Evolutionary conservation across 1,140 invertebrate species (phyloP).

Genomic region (Drosophila athabasca): DNA sequence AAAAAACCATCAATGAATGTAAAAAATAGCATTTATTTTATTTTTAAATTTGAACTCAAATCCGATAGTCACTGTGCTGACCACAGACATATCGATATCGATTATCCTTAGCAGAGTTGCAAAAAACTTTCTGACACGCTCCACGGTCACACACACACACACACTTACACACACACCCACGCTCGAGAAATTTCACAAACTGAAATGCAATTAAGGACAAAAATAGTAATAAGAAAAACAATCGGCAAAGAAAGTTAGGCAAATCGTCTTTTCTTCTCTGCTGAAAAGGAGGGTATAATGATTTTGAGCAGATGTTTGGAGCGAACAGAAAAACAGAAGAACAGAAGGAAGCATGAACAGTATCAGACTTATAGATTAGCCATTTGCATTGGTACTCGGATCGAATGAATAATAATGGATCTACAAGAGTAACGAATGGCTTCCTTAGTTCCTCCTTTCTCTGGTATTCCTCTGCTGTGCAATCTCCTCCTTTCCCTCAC

Average conservation of each 20-base stretch:
- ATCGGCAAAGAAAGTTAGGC: conserved; percentile 14
- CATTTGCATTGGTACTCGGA: too few species aligned
- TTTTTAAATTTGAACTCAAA: too few species aligned
- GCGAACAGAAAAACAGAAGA: too few species aligned
- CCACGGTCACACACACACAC: background rate
- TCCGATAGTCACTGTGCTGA: too few species aligned
- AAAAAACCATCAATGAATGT: background rate
- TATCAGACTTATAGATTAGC: too few species aligned
- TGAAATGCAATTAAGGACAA: conserved; percentile 49
- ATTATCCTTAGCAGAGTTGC: background rate
- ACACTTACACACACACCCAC: background rate
- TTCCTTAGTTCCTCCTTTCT: too few species aligned
- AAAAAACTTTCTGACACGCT: conserved; percentile 9
- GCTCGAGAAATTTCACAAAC: conserved; percentile 24
- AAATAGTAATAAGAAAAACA: conserved; percentile 29
- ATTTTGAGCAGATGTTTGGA: too few species aligned
- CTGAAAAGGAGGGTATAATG: too few species aligned
- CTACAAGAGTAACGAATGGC: too few species aligned
- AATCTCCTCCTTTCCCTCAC: background rate
- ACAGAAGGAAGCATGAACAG: too few species aligned
- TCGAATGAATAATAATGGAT: too few species aligned
- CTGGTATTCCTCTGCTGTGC: background rate
- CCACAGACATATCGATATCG: conserved; percentile 13
- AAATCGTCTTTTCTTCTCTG: conserved; percentile 13
- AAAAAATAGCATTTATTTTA: background rate